These are phyloP conservation scores for Arothron firmamentum DNA, from an alignment of 2,113 vertebrate genomes.

Conservation along the genomic window DNA sequence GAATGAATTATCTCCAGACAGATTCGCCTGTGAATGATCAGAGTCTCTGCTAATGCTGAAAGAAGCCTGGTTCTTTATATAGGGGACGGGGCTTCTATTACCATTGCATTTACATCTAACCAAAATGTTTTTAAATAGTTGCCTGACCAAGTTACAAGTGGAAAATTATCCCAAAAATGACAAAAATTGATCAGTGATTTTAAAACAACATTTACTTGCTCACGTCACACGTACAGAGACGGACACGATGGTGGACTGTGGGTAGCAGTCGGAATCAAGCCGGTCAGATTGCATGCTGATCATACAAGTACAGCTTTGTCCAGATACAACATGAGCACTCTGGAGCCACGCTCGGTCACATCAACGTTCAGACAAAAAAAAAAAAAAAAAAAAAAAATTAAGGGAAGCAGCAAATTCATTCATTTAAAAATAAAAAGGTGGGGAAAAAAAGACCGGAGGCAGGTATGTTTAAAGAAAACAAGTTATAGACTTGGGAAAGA, in stretches of 20 bases:
- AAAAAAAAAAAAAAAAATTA: background rate
- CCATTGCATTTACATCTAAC: too few species aligned
- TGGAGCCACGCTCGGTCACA: constrained; percentile 36
- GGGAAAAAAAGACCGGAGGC: constrained; percentile 37
- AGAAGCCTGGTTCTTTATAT: too few species aligned
- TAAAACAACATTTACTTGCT: constrained; percentile 81
- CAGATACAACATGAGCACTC: constrained; percentile 57
- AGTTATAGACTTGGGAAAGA: constrained; percentile 47
- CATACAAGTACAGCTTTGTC: constrained; percentile 53
- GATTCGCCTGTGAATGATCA: too few species aligned
- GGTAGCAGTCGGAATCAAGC: constrained; percentile 37
- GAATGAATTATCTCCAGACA: too few species aligned
- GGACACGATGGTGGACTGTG: constrained; percentile 57
- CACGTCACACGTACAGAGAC: constrained; percentile 65
- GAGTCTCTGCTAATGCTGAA: too few species aligned
- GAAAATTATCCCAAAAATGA: background rate
- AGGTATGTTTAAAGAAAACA: constrained; percentile 49
- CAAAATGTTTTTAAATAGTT: too few species aligned
- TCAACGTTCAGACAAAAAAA: constrained; percentile 38
- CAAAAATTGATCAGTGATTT: constrained; percentile 31
- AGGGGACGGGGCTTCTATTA: too few species aligned
- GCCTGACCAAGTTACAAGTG: background rate
- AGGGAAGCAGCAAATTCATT: constrained; percentile 58
- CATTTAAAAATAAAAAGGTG: constrained; percentile 24
- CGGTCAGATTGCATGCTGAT: constrained; percentile 16